Percentiles rank a stretch among this genome's conserved stretches.
phyloP scores from a whole-genome alignment of 2,797 vertebrate species.

The Cossypha polioptera region DNA sequence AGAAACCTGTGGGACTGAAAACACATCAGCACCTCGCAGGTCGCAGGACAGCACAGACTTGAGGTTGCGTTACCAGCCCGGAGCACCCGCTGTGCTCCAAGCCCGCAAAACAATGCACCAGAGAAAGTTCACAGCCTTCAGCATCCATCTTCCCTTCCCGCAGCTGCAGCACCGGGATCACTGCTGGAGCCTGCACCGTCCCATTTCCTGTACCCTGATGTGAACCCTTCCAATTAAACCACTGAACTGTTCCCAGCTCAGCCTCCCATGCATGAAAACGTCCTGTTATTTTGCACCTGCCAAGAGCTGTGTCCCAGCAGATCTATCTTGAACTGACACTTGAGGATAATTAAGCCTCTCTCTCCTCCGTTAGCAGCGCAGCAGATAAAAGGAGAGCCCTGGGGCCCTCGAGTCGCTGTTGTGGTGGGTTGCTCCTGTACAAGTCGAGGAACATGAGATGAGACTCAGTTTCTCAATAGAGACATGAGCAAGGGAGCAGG shows the following conservation, averaged over 20 bases:
- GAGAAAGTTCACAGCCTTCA: background rate
- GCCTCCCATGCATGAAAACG: conserved; percentile 44
- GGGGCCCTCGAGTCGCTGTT: background rate
- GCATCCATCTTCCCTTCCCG: conserved; percentile 10
- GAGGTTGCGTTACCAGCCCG: background rate
- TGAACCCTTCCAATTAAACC: conserved; percentile 52
- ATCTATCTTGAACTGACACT: conserved; percentile 62
- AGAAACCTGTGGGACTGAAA: background rate
- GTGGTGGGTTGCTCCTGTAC: background rate
- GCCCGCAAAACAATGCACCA: background rate
- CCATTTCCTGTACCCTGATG: conserved; percentile 24
- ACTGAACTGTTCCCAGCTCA: conserved; percentile 35
- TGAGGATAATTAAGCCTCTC: conserved; percentile 58
- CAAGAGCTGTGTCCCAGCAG: conserved; percentile 57
- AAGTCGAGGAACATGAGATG: background rate
- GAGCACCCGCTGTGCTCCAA: background rate
- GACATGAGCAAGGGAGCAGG: background rate
- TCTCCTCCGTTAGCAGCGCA: background rate
- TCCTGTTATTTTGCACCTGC: conserved; percentile 59
- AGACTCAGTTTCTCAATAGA: background rate
- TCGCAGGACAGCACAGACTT: accelerated
- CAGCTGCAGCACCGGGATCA: background rate
- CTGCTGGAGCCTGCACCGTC: background rate
- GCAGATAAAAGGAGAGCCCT: conserved; percentile 26
- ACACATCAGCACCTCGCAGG: background rate